Evolutionary conservation across 1,140 invertebrate genomes (phyloP).

Genomic region (Episyrphus balteatus): DNA sequence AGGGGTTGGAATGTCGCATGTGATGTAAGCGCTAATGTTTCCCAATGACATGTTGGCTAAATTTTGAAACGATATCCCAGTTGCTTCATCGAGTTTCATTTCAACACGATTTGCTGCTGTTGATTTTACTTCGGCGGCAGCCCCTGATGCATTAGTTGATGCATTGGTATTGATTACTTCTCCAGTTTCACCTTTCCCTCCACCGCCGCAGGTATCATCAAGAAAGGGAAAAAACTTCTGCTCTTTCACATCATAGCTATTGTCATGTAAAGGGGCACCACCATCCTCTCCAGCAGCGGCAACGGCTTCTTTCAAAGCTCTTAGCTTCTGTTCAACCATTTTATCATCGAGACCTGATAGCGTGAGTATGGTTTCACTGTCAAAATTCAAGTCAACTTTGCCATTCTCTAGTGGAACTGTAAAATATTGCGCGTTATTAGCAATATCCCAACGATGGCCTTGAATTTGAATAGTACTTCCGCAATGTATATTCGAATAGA

Average conservation of each 20-base stretch:
- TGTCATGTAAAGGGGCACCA: constrained; percentile 2
- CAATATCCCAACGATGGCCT: constrained; percentile 48
- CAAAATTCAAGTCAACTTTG: constrained; percentile 34
- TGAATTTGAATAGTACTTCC: constrained; percentile 40
- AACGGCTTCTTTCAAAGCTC: constrained; percentile 14
- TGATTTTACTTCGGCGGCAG: constrained; percentile 15
- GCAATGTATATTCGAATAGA: constrained; percentile 34
- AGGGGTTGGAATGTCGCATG: constrained; percentile 63
- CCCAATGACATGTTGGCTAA: constrained; percentile 44
- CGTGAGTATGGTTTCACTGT: constrained; percentile 41
- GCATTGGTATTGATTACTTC: background rate
- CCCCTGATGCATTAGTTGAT: background rate
- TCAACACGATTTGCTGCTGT: constrained; percentile 26
- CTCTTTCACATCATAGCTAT: constrained; percentile 7
- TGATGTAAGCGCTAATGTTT: constrained; percentile 47
- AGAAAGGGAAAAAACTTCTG: constrained; percentile 34
- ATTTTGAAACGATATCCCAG: constrained; percentile 36
- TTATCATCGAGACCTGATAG: constrained; percentile 46
- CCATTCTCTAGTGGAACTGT: constrained; percentile 44
- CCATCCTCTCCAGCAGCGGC: background rate
- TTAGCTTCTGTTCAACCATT: constrained; percentile 40
- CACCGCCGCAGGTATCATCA: constrained; percentile 20
- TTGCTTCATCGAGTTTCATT: constrained; percentile 27
- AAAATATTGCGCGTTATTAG: constrained; percentile 45
- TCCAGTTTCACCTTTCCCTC: background rate